Conservation (phyloP, 2,888 invertebrate species). For the Caenorhabditis drosophilae region DNA sequence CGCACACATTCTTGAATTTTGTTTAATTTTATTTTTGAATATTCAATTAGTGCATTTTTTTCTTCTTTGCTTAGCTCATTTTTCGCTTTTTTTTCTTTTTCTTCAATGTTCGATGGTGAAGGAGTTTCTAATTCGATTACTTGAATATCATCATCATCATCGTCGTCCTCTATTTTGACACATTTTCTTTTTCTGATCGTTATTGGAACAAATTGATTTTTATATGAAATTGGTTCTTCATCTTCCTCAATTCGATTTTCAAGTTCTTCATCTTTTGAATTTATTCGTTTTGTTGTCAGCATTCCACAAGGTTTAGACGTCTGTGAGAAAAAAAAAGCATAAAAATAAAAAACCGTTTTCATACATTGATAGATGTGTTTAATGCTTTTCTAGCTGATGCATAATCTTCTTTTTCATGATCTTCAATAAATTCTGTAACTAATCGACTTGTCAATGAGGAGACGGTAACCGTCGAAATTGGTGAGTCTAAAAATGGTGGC, state of each 20-base stretch:
- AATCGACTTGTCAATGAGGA: not conserved
- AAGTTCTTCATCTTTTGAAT: slow-evolving; percentile 15
- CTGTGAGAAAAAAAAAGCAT: too few species aligned
- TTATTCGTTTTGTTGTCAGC: slow-evolving; percentile 9
- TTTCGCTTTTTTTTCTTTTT: not conserved
- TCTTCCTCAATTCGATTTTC: slow-evolving; percentile 26
- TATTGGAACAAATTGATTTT: not conserved
- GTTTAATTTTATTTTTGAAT: slow-evolving; percentile 2
- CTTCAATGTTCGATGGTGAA: not conserved
- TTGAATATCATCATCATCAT: slow-evolving; percentile 34
- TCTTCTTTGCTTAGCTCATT: not conserved
- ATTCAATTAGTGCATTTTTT: slow-evolving; percentile 5
- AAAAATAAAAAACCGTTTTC: too few species aligned
- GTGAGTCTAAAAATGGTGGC: too few species aligned
- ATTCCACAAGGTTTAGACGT: slow-evolving; percentile 5
- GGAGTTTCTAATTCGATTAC: slow-evolving; percentile 18
- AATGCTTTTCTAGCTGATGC: too few species aligned
- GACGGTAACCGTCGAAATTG: not conserved
- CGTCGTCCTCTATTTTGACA: slow-evolving; percentile 8
- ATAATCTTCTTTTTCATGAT: too few species aligned
- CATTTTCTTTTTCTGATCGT: not conserved
- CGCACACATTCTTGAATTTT: not conserved
- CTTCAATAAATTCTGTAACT: too few species aligned
- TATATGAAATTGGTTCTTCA: slow-evolving; percentile 19
- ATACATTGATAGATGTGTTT: too few species aligned